A percentile compares a stretch with the other conserved stretches of the same genome.
These are phyloP conservation scores for Lerema accius DNA, from an alignment of 1,140 invertebrate species.

Conservation along the genomic window DNA sequence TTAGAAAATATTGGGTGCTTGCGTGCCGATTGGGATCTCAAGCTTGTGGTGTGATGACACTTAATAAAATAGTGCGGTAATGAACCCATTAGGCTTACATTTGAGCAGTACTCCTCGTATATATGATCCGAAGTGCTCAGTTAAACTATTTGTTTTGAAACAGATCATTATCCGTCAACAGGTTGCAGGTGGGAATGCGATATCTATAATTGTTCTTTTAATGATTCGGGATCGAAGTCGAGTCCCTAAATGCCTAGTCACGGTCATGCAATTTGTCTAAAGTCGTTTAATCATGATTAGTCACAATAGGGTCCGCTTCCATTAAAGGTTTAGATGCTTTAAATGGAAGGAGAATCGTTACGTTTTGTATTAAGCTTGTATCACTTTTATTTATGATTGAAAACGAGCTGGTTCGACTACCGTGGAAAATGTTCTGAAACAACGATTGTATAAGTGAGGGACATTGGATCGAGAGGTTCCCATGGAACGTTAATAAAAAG, in stretches of 20 bases:
- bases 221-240: constrained; percentile 75
- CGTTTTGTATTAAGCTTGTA: constrained; percentile 38
- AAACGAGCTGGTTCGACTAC: constrained; percentile 21
- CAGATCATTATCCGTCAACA: constrained; percentile 78
- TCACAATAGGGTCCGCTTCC: constrained; percentile 76
- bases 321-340: constrained; percentile 70
- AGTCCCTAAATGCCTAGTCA: constrained; percentile 77
- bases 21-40: constrained; percentile 4
- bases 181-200: constrained; percentile 79
- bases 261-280: constrained; percentile 80
- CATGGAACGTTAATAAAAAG: constrained; percentile 65
- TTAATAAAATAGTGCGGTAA: constrained; percentile 13
- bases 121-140: constrained; percentile 39
- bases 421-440: constrained; percentile 9
- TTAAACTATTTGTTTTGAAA: constrained; percentile 75
- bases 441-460: background rate
- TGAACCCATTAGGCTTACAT: constrained; percentile 36
- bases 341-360: constrained; percentile 63
- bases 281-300: constrained; percentile 82
- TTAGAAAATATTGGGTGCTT: constrained; percentile 12
- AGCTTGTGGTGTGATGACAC: constrained; percentile 7
- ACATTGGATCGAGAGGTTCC: constrained; percentile 22
- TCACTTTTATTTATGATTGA: constrained; percentile 31
- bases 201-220: constrained; percentile 82
- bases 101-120: constrained; percentile 43